These are phyloP conservation scores for Epizoanthus stellaris DNA, from an alignment of 92 coral and sea anemone species.

Conservation along the genomic window DNA sequence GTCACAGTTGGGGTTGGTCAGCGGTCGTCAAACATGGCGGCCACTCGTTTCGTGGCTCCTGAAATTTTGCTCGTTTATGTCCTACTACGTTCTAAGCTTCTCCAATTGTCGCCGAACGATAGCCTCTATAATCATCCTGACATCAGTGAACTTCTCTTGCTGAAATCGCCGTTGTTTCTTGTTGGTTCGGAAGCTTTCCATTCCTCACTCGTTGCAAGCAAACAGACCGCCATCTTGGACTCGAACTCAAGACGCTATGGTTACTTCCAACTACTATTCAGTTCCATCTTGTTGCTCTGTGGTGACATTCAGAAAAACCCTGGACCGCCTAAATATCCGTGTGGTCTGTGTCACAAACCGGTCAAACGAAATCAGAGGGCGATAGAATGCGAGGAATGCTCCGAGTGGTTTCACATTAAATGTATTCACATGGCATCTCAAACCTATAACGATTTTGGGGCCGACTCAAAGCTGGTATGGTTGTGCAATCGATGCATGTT, in stretches of 20 bases:
- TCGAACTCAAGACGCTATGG: constrained; percentile 2
- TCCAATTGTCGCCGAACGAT: constrained; percentile 12
- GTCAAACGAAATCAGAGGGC: constrained; percentile 38
- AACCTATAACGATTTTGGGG: constrained; percentile 12
- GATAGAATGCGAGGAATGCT: constrained; percentile 22
- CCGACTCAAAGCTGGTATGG: constrained; percentile 20
- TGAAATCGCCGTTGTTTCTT: constrained; percentile 1
- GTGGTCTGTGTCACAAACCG: constrained; percentile 28
- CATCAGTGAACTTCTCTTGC: constrained; percentile 9
- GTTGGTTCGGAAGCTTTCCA: constrained; percentile 23
- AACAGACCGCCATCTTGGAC: constrained; percentile 34
- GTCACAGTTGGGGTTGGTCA: too few species aligned
- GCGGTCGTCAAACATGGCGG: constrained; percentile 16
- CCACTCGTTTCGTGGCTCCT: constrained; percentile 16
- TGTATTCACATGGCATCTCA: constrained; percentile 24
- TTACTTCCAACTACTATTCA: constrained; percentile 19
- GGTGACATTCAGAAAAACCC: constrained; percentile 24
- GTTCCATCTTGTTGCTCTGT: constrained; percentile 16
- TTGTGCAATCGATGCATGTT: constrained; percentile 44
- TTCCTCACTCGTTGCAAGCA: constrained; percentile 19
- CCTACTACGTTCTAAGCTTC: constrained; percentile 13
- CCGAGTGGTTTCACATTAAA: constrained; percentile 34
- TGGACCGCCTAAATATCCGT: constrained; percentile 31
- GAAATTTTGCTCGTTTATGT: constrained; percentile 10
- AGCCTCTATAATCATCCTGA: constrained; percentile 23